These are phyloP conservation scores for Halocynthia roretzi DNA, from an alignment of 23 tunicate genomes.

Conservation along the genomic window DNA sequence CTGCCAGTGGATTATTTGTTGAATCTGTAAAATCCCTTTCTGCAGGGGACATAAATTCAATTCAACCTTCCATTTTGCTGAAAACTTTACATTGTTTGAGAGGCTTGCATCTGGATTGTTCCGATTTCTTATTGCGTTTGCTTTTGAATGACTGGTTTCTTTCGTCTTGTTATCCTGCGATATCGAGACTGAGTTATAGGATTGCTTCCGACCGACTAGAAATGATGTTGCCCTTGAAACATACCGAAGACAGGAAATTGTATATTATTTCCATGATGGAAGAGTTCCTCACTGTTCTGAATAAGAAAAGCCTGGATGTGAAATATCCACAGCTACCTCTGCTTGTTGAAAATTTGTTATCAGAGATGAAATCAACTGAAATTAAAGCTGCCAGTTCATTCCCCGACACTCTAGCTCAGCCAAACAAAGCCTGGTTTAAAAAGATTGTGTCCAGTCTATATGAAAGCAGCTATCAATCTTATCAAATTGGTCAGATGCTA, in stretches of 20 bases:
- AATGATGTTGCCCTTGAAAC: slow-evolving; percentile 4
- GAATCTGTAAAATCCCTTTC: slow-evolving; percentile 13
- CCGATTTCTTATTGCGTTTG: slow-evolving; percentile 15
- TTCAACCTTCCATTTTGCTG: slow-evolving; percentile 14
- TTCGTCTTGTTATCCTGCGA: slow-evolving; percentile 41
- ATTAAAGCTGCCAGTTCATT: too few species aligned
- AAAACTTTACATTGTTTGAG: slow-evolving; percentile 19
- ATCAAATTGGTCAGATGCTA: slow-evolving; percentile 22
- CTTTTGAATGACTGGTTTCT: slow-evolving; percentile 38
- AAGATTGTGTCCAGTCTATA: not conserved
- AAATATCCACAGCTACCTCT: too few species aligned
- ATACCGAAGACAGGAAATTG: too few species aligned
- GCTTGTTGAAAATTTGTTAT: too few species aligned
- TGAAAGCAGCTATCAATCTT: not conserved
- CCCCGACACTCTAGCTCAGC: not conserved
- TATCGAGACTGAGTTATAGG: slow-evolving; percentile 38
- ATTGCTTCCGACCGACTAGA: slow-evolving; percentile 48
- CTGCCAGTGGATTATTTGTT: slow-evolving; percentile 9
- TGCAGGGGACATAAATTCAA: not conserved
- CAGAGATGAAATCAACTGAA: too few species aligned
- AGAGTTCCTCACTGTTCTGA: too few species aligned
- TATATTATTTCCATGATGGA: too few species aligned
- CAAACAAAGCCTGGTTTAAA: slow-evolving; percentile 6
- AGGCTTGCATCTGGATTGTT: slow-evolving; percentile 11
- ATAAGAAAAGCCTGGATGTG: too few species aligned